Evolutionary conservation across 2,888 invertebrate species (phyloP).

Genomic region (Pseudococcus viburni): DNA sequence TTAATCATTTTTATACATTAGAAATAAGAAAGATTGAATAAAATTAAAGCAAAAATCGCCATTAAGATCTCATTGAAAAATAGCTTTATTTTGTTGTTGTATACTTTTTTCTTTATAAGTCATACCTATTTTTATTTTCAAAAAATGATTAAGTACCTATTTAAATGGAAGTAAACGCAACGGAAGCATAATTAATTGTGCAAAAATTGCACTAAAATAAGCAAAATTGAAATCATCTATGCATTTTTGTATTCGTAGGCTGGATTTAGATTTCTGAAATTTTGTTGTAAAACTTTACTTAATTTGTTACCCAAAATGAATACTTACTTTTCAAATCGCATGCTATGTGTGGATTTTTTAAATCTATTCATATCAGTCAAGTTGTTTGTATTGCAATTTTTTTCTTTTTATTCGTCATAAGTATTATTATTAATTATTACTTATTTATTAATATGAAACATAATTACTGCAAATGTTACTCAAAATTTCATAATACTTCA

Average conservation of each 20-base stretch:
- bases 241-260: too few relatives aligned
- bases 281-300: not conserved
- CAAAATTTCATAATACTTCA: not conserved
- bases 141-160: too few relatives aligned
- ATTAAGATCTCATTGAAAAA: constrained; percentile 8
- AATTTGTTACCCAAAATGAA: constrained; percentile 38
- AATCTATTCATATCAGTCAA: not conserved
- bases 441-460: not conserved
- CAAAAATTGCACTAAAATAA: not conserved
- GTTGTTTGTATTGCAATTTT: not conserved
- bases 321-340: not conserved
- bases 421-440: constrained; percentile 2
- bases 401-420: not conserved
- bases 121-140: too few relatives aligned
- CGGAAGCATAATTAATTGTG: not conserved
- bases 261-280: not conserved
- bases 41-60: not conserved
- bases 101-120: not conserved
- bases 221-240: too few relatives aligned
- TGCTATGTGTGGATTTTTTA: not conserved
- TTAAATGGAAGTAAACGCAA: not conserved
- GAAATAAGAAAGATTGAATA: not conserved
- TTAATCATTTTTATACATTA: not conserved
- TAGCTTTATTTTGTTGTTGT: not conserved
- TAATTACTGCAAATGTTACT: not conserved